Percentiles rank a stretch among this genome's conserved stretches.
These are phyloP conservation scores for Oncorhynchus mykiss DNA, from an alignment of 2,113 vertebrate species.

Conservation along the genomic window DNA sequence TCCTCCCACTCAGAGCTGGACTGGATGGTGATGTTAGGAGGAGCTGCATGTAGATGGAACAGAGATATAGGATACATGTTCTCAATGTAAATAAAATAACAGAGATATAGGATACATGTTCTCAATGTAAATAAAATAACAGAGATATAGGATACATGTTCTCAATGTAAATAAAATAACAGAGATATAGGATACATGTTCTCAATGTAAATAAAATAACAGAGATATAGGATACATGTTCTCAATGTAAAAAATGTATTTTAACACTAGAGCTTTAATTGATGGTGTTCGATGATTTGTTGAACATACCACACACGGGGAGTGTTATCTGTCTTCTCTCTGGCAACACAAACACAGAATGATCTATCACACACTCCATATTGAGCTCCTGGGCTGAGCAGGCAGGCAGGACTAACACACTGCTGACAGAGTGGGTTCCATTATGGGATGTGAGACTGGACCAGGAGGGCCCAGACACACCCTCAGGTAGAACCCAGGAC, in stretches of 20 bases:
- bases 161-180: too few species aligned
- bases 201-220: too few species aligned
- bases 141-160: too few species aligned
- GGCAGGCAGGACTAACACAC: conserved; percentile 60
- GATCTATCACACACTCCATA: conserved; percentile 65
- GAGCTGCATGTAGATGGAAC: conserved; percentile 48
- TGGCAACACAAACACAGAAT: conserved; percentile 52
- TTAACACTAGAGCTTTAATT: conserved; percentile 22
- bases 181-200: conserved; percentile 13
- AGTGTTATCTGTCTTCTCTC: conserved; percentile 56
- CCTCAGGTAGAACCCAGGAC: conserved; percentile 66
- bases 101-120: conserved; percentile 14
- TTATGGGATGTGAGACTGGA: conserved; percentile 59
- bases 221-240: too few species aligned
- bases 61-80: conserved; percentile 14
- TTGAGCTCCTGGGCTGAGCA: conserved; percentile 55
- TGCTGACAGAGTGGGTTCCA: conserved; percentile 61
- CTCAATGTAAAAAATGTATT: too few species aligned
- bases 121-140: neutral
- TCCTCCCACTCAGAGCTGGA: conserved; percentile 47
- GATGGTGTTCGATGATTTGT: conserved; percentile 33
- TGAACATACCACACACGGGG: conserved; percentile 64
- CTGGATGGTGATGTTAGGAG: conserved; percentile 50
- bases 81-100: conserved; percentile 6
- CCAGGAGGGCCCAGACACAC: conserved; percentile 48